A percentile compares a stretch with the other conserved stretches of the same genome.
phyloP scores from a whole-genome alignment of 1,140 invertebrate genomes.

The Callitettix versicolor region DNA sequence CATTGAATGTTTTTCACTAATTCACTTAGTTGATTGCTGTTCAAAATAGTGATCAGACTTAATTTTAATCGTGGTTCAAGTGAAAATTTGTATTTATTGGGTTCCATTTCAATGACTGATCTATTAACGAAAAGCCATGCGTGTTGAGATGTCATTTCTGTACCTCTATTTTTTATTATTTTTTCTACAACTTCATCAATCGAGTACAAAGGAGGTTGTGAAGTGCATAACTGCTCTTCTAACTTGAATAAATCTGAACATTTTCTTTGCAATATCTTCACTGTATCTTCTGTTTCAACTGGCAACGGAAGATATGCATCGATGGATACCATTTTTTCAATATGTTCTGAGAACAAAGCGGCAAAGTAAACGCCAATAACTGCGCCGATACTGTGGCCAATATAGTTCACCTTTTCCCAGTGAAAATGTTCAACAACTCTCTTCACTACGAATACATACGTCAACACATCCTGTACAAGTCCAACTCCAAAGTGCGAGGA shows the following conservation, averaged over 20 bases:
- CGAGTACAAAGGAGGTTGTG: conserved; percentile 31
- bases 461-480: conserved; percentile 34
- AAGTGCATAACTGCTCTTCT: conserved; percentile 23
- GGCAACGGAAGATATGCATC: conserved; percentile 36
- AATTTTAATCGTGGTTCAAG: conserved; percentile 33
- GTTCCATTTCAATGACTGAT: not conserved
- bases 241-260: conserved; percentile 21
- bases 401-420: conserved; percentile 41
- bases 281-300: conserved; percentile 26
- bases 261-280: conserved; percentile 25
- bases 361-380: conserved; percentile 36
- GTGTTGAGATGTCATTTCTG: conserved; percentile 29
- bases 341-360: conserved; percentile 37
- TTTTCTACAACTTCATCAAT: conserved; percentile 40
- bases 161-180: conserved; percentile 31
- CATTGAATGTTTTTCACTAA: conserved; percentile 22
- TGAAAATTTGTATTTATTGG: conserved; percentile 1
- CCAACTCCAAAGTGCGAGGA: conserved; percentile 48
- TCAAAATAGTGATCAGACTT: conserved; percentile 14
- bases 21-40: conserved; percentile 11
- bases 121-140: conserved; percentile 32
- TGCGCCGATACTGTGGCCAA: conserved; percentile 51
- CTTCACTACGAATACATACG: conserved; percentile 39
- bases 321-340: conserved; percentile 41
- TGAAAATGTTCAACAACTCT: conserved; percentile 42